Evolutionary conservation across 2,113 vertebrate species (phyloP).

Genomic region (Galemys pyrenaicus): DNA sequence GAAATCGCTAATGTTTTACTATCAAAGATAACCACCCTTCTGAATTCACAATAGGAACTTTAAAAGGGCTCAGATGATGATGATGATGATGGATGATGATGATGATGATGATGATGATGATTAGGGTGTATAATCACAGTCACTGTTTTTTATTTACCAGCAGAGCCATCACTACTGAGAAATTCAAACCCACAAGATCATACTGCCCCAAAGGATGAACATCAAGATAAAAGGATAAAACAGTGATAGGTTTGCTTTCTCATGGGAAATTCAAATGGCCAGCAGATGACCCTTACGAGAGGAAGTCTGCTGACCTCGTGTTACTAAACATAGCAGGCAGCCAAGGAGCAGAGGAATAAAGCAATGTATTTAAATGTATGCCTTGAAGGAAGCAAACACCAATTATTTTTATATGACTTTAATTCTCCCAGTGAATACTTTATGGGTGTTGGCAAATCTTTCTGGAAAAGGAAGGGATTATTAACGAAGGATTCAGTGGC

Average conservation of each 20-base stretch:
- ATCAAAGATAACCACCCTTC: not conserved
- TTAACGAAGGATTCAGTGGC: conserved; percentile 59
- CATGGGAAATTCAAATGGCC: conserved; percentile 73
- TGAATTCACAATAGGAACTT: not conserved
- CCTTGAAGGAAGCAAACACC: conserved; percentile 68
- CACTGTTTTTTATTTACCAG: not conserved
- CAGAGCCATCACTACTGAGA: conserved; percentile 27
- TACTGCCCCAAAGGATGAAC: conserved; percentile 65
- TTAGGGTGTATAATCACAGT: not conserved
- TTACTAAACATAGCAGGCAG: conserved; percentile 49
- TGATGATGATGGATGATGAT: no score
- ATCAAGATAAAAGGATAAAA: conserved; percentile 64
- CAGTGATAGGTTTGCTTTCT: conserved; percentile 69
- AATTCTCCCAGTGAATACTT: conserved; percentile 73
- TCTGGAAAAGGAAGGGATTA: conserved; percentile 70
- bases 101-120: no score
- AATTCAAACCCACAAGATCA: conserved; percentile 35
- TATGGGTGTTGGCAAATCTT: conserved; percentile 63
- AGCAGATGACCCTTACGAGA: conserved; percentile 59
- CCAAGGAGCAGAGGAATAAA: conserved; percentile 7
- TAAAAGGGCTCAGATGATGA: not conserved
- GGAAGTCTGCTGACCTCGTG: conserved; percentile 47
- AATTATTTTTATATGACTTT: conserved; percentile 74
- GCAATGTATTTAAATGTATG: conserved; percentile 49
- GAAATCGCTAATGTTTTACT: not conserved